These are phyloP conservation scores for Xenopus tropicalis DNA, from an alignment of 2,113 vertebrate genomes.

Conservation along the genomic window UCB_Xtro_10.0 CM004446.2:71887001-71887500, in stretches of 20 bases:
- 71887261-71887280: background rate
- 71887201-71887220: slow-evolving; percentile 19
- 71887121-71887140: slow-evolving; percentile 40
- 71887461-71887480: no score
- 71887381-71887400: no score
- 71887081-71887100: background rate
- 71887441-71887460: no score
- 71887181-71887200: slow-evolving; percentile 16
- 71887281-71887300: background rate
- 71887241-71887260: slow-evolving; percentile 12
- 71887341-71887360: no score
- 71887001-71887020: no score
- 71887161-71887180: slow-evolving; percentile 28
- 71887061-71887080: slow-evolving; percentile 17
- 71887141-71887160: slow-evolving; percentile 17
- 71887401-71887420: no score
- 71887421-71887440: no score
- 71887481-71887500: no score
- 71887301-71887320: background rate
- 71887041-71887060: background rate
- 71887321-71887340: no score
- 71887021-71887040: no score
- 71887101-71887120: background rate
- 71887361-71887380: no score
- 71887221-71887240: slow-evolving; percentile 6